A percentile compares a stretch with the other conserved stretches of the same genome.
Conservation (phyloP, 2,797 vertebrate species). For the Cephalopachus bancanus region DNA sequence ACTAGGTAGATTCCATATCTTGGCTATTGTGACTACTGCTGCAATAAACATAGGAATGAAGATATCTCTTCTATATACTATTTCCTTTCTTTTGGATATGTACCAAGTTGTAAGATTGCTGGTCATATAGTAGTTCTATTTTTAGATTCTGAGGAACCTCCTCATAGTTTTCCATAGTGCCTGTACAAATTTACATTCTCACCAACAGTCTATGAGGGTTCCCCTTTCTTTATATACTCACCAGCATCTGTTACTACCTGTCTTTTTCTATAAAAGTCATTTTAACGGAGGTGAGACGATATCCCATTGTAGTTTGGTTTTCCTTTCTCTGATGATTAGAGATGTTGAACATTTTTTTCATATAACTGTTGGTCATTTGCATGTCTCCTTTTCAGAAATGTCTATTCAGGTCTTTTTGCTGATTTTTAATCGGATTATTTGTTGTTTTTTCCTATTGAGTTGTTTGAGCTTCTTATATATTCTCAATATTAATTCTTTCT, state of each 20-base stretch:
- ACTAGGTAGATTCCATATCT: neutral
- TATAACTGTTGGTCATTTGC: neutral
- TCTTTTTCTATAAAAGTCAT: neutral
- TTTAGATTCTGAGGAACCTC: neutral
- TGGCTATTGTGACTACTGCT: neutral
- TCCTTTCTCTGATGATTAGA: neutral
- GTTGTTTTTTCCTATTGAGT: neutral
- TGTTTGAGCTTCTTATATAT: neutral
- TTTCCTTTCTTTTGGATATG: neutral
- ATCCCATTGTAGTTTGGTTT: neutral
- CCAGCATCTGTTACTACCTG: neutral
- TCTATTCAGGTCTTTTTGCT: neutral
- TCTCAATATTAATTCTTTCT: neutral
- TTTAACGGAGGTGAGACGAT: neutral
- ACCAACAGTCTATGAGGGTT: neutral
- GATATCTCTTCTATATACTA: neutral
- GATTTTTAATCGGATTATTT: neutral
- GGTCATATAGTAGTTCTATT: neutral
- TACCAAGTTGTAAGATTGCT: neutral
- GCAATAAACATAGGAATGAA: neutral
- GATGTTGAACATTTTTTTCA: neutral
- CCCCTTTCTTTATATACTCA: neutral
- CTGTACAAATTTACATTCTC: neutral
- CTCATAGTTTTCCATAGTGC: neutral
- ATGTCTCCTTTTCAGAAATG: neutral